Percentiles rank a stretch among this genome's conserved stretches.
Evolutionary conservation across 2,888 invertebrate genomes (phyloP).

Genomic region (Andrena camellia): DNA sequence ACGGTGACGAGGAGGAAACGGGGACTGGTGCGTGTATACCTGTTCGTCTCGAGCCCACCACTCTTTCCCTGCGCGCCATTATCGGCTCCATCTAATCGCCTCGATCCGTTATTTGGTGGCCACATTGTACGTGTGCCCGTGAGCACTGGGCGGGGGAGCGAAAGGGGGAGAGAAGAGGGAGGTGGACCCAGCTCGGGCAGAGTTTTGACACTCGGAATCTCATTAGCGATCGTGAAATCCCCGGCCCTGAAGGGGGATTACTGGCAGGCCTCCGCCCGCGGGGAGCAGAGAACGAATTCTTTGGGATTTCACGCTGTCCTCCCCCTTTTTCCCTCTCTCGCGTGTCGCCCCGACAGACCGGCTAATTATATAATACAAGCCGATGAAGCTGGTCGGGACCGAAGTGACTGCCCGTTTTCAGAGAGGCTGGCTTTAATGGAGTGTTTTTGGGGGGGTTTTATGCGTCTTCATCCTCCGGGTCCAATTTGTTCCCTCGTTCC

Average conservation of each 20-base stretch:
- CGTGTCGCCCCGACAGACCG: slow-evolving; percentile 68
- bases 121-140: slow-evolving; percentile 29
- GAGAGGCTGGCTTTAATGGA: slow-evolving; percentile 42
- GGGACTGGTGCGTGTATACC: slow-evolving; percentile 35
- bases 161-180: slow-evolving; percentile 31
- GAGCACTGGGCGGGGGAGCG: slow-evolving; percentile 4
- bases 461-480: slow-evolving; percentile 15
- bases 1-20: slow-evolving; percentile 35
- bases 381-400: slow-evolving; percentile 17
- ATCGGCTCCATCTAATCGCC: slow-evolving; percentile 79
- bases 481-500: slow-evolving; percentile 34
- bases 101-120: slow-evolving; percentile 81
- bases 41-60: slow-evolving; percentile 52
- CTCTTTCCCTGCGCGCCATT: slow-evolving; percentile 51
- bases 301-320: slow-evolving; percentile 30
- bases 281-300: slow-evolving; percentile 39
- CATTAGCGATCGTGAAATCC: slow-evolving; percentile 83
- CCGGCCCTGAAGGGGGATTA: slow-evolving; percentile 62
- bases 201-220: slow-evolving; percentile 85
- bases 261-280: not conserved
- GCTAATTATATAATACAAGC: slow-evolving; percentile 54
- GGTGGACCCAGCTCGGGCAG: slow-evolving; percentile 68
- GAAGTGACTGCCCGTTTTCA: slow-evolving; percentile 32
- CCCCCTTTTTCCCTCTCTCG: slow-evolving; percentile 48
- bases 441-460: slow-evolving; percentile 36